Base-by-base conservation (phyloP, 2,888 invertebrate species). In the Elmis aenea region DNA sequence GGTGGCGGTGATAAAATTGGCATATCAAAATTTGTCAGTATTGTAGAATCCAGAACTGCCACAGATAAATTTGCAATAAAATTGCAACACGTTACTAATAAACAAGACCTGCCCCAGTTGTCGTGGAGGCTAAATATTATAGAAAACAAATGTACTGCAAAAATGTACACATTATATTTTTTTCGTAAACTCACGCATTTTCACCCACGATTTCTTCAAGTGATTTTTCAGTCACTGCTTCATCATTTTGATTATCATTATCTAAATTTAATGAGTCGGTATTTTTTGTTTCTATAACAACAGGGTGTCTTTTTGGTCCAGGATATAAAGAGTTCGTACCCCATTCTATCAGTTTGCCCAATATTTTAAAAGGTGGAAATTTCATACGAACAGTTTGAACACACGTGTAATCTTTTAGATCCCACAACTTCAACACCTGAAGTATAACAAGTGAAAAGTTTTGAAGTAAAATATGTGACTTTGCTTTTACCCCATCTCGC, bases 401-500 rank as follows among this genome's bases (percentile, higher is more conserved):
- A 26, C 77, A 69, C 33, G 67, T 70, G 37, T 76, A 73, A 41
- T 76, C 75, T 43, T 72, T 72, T 21, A 79, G 54, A 47, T 77
- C 73, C 78, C 79, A 80, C 14, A 79, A 65, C 53, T 77, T 74
- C 6, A 80, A 48, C 12, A 68, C 65, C 79, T 79, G 58, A 5
- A 58, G 57, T 24, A 38, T 34, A 44, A n/a, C n/a, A n/a, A n/a
- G n/a, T n/a, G n/a, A n/a, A n/a, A n/a, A n/a, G n/a, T n/a, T n/a
- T n/a, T n/a, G n/a, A n/a, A n/a, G n/a, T n/a, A n/a, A n/a, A n/a
- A 26, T 9, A 24, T 21, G 13, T 20, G 20, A 66, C 71, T n/a
- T n/a, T n/a, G n/a, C n/a, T n/a, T n/a, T 68, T 52, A 79, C 79
- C 49, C 73, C 78, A 52, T 77, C 74, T 38, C 60, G 66, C 21